Percentiles rank a stretch among this genome's conserved stretches.
These are phyloP conservation scores for Tragelaphus imberbis DNA, from an alignment of 2,113 vertebrate genomes.

Conservation along the genomic window DNA sequence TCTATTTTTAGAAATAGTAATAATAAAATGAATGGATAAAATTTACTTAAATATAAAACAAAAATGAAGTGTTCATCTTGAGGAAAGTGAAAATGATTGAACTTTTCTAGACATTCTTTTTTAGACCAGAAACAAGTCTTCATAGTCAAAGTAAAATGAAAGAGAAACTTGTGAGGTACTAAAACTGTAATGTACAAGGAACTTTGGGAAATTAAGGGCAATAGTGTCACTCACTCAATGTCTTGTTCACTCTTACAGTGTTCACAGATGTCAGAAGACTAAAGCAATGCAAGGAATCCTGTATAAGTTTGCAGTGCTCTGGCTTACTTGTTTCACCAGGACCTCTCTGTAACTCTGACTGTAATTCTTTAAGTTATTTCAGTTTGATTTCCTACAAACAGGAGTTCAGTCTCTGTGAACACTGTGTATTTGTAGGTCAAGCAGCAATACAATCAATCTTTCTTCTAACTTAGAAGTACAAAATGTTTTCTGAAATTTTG, in stretches of 20 bases:
- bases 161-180: not conserved
- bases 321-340: not conserved
- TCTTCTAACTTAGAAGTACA: constrained; percentile 22
- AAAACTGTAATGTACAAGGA: not conserved
- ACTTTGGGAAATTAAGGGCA: not conserved
- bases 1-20: not conserved
- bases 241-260: not conserved
- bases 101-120: not conserved
- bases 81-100: not conserved
- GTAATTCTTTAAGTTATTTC: constrained; percentile 21
- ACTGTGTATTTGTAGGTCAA: not conserved
- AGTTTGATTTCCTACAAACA: constrained; percentile 33
- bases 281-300: not conserved
- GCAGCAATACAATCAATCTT: constrained; percentile 31
- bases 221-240: not conserved
- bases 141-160: not conserved
- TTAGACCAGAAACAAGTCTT: not conserved
- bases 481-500: constrained; percentile 10
- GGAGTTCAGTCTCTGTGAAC: constrained; percentile 27
- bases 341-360: not conserved
- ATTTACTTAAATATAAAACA: not conserved
- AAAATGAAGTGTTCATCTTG: not conserved
- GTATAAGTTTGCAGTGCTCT: not conserved
- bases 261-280: not conserved
- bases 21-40: not conserved